Evolutionary conservation across 2,113 vertebrate genomes (phyloP).

Genomic region (Psettodes erumei): DNA sequence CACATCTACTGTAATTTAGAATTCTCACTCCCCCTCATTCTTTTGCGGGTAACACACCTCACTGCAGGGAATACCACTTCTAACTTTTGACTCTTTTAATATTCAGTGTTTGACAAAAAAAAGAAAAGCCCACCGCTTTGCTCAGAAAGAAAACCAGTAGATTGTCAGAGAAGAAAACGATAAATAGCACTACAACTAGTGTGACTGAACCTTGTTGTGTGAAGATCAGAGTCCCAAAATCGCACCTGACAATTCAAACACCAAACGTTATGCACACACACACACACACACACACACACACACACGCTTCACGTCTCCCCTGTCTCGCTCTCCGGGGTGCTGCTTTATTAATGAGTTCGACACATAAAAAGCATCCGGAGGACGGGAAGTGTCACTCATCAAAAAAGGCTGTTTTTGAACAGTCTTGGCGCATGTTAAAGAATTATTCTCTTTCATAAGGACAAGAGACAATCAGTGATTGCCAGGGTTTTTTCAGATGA

Average conservation of each 20-base stretch:
- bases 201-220: slow-evolving; percentile 87
- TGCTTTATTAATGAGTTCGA: slow-evolving; percentile 99
- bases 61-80: slow-evolving; percentile 75
- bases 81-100: slow-evolving; percentile 70
- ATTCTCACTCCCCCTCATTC: slow-evolving; percentile 66
- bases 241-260: slow-evolving; percentile 97
- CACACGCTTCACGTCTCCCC: slow-evolving; percentile 67
- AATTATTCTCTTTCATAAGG: slow-evolving; percentile 97
- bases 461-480: slow-evolving; percentile 92
- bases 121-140: slow-evolving; percentile 36
- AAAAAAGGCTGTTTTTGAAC: slow-evolving; percentile 94
- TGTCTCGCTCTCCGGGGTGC: slow-evolving; percentile 88
- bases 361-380: slow-evolving; percentile 97
- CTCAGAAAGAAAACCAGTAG: slow-evolving; percentile 41
- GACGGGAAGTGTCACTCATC: slow-evolving; percentile 97
- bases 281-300: slow-evolving; percentile 22
- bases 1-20: slow-evolving; percentile 64
- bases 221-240: slow-evolving; percentile 95
- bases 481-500: slow-evolving; percentile 89
- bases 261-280: slow-evolving; percentile 73
- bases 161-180: slow-evolving; percentile 71
- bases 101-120: slow-evolving; percentile 69
- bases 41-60: slow-evolving; percentile 69
- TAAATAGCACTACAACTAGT: slow-evolving; percentile 79
- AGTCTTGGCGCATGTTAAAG: slow-evolving; percentile 94